A percentile compares a stretch with the other conserved stretches of the same genome.
phyloP scores from a whole-genome alignment of 92 coral and sea anemone genomes.

The Meandrina meandrites region DNA sequence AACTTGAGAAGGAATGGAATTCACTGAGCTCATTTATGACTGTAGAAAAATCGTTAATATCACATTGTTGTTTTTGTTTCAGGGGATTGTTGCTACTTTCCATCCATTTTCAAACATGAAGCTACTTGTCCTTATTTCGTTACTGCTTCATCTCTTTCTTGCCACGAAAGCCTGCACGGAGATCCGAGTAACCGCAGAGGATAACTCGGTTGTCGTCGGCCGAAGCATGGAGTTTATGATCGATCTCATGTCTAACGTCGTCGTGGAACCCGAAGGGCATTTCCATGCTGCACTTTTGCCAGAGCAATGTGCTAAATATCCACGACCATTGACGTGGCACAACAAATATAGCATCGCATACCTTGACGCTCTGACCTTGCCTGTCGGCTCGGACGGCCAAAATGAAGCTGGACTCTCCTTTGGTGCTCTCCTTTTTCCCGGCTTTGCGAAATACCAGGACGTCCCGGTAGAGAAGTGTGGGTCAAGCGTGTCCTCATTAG shows the following conservation, averaged over 20 bases:
- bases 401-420: constrained; percentile 31
- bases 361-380: background rate
- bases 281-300: background rate
- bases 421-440: constrained; percentile 18
- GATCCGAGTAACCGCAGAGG: constrained; percentile 32
- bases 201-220: constrained; percentile 16
- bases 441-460: constrained; percentile 21
- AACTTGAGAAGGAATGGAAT: too few species aligned
- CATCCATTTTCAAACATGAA: background rate
- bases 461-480: constrained; percentile 8
- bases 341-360: constrained; percentile 2
- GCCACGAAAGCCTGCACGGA: constrained; percentile 37
- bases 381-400: constrained; percentile 9
- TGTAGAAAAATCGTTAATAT: too few species aligned
- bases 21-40: too few species aligned
- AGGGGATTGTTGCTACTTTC: too few species aligned
- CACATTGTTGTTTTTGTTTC: too few species aligned
- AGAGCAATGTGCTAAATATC: background rate
- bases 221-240: constrained; percentile 27
- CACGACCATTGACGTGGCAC: background rate
- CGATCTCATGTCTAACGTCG: background rate
- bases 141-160: constrained; percentile 12
- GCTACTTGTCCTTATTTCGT: background rate
- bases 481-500: background rate
- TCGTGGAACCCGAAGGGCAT: constrained; percentile 25